Evolutionary conservation across 2,888 invertebrate genomes (phyloP).

Genomic region (Auanema sp.): DNA sequence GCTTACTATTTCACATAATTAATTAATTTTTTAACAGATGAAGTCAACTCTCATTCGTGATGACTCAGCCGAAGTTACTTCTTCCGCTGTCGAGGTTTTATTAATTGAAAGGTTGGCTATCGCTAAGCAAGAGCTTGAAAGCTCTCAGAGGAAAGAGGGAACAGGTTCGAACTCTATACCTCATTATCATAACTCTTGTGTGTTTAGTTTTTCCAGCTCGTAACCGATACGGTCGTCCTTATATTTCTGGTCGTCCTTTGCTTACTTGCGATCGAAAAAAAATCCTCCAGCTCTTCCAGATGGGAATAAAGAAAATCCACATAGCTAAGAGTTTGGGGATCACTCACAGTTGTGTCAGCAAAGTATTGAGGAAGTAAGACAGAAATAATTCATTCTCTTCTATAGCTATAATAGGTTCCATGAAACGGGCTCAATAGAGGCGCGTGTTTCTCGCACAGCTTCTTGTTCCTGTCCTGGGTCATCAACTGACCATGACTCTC

Average conservation of each 20-base stretch:
- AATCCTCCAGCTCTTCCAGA: slow-evolving; percentile 49
- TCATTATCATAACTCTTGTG: too few relatives aligned
- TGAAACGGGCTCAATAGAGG: slow-evolving; percentile 51
- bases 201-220: too few relatives aligned
- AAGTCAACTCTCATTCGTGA: too few relatives aligned
- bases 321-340: slow-evolving; percentile 54
- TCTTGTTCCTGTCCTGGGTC: slow-evolving; percentile 55
- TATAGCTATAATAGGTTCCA: slow-evolving; percentile 38
- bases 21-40: too few relatives aligned
- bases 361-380: slow-evolving; percentile 49
- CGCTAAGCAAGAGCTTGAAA: too few relatives aligned
- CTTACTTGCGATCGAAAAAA: slow-evolving; percentile 52
- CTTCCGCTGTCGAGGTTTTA: too few relatives aligned
- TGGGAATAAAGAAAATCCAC: slow-evolving; percentile 52
- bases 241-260: slow-evolving; percentile 56
- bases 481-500: slow-evolving; percentile 19
- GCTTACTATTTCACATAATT: too few relatives aligned
- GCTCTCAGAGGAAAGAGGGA: too few relatives aligned
- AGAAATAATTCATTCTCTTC: neutral
- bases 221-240: slow-evolving; percentile 56
- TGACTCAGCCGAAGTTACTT: too few relatives aligned
- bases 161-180: too few relatives aligned
- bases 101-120: too few relatives aligned
- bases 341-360: slow-evolving; percentile 57
- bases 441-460: slow-evolving; percentile 51